These are phyloP conservation scores for Pasiphila rectangulata DNA, from an alignment of 2,888 invertebrate species.

Conservation along the genomic window DNA sequence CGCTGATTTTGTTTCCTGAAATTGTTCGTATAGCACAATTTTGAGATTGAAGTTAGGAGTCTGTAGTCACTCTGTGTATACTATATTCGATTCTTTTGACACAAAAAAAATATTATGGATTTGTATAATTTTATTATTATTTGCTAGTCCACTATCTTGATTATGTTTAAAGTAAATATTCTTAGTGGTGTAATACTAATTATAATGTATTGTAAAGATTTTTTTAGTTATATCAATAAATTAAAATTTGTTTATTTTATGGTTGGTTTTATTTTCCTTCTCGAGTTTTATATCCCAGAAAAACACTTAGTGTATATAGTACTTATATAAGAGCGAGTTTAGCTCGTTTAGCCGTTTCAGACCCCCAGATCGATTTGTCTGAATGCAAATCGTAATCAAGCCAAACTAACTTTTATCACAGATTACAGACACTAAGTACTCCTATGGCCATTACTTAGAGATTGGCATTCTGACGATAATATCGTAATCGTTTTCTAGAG, in stretches of 20 bases:
- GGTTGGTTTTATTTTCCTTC: conserved; percentile 52
- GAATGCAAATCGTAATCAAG: too few species aligned
- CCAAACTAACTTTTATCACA: too few species aligned
- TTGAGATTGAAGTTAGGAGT: conserved; percentile 13
- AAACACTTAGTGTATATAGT: too few species aligned
- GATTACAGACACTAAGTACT: too few species aligned
- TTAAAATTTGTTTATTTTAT: conserved; percentile 81
- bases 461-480: too few species aligned
- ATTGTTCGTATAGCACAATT: conserved; percentile 4
- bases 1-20: not conserved
- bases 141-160: conserved; percentile 77
- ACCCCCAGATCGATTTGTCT: too few species aligned
- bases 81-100: conserved; percentile 36
- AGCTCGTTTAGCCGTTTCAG: too few species aligned
- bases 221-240: conserved; percentile 80
- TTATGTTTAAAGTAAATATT: conserved; percentile 76
- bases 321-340: too few species aligned
- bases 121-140: conserved; percentile 72
- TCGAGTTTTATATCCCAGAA: not conserved
- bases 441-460: too few species aligned
- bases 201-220: conserved; percentile 80
- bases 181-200: conserved; percentile 80
- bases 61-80: conserved; percentile 4
- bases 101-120: conserved; percentile 40
- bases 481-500: too few species aligned